Percentiles rank a stretch among this genome's conserved stretches.
Evolutionary conservation across 2,113 vertebrate genomes (phyloP).

Genomic region (Rattus rattus): DNA sequence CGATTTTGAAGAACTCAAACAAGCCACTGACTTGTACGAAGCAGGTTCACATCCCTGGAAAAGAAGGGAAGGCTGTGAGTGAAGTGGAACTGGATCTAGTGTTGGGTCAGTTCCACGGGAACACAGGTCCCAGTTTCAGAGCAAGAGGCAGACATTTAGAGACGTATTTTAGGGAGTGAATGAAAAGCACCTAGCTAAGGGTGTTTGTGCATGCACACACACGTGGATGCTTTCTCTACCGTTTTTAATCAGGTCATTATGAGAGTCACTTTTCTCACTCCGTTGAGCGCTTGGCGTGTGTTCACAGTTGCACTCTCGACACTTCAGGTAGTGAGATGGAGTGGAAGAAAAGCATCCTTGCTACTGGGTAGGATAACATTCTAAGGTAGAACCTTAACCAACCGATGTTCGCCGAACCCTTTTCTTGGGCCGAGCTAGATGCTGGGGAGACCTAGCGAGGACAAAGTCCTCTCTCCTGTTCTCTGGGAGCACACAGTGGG

Average conservation of each 20-base stretch:
- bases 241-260: neutral
- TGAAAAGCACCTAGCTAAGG: conserved; percentile 7
- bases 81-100: neutral
- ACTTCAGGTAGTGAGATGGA: conserved; percentile 26
- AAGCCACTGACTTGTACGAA: neutral
- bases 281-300: neutral
- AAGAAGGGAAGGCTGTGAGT: neutral
- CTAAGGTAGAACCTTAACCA: neutral
- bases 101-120: neutral
- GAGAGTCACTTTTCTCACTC: conserved; percentile 1
- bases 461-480: neutral
- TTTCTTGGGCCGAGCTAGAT: neutral
- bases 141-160: neutral
- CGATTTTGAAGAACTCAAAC: conserved; percentile 13
- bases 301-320: conserved; percentile 1
- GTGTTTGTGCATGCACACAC: neutral
- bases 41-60: neutral
- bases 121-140: neutral
- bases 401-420: neutral
- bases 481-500: neutral
- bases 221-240: neutral
- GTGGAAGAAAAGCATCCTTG: neutral
- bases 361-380: neutral
- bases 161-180: neutral
- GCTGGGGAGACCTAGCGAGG: neutral